Percentiles rank a stretch among this genome's conserved stretches.
Conservation (phyloP, 2,888 invertebrate species). For the Axea sp. region DNA sequence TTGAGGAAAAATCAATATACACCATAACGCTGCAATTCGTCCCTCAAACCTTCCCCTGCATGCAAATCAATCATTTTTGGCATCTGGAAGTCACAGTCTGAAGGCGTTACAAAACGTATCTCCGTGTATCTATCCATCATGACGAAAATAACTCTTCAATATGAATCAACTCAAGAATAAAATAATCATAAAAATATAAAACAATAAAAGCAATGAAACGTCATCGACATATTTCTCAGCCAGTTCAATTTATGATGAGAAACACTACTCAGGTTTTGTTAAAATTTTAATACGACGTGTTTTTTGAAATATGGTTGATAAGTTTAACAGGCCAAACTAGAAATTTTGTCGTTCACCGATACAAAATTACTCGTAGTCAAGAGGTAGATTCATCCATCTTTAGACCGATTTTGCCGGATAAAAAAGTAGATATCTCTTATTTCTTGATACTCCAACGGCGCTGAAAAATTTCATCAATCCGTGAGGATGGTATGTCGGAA, state of each 20-base stretch:
- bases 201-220: not conserved
- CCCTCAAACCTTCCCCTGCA: not conserved
- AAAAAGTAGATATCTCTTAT: no score
- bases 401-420: no score
- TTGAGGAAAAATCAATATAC: conserved; percentile 18
- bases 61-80: conserved; percentile 30
- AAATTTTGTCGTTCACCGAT: no score
- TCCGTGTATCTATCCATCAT: conserved; percentile 19
- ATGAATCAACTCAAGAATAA: conserved; percentile 12
- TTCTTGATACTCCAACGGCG: no score
- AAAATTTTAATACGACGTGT: conserved; percentile 16
- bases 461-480: no score
- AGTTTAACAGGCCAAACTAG: no score
- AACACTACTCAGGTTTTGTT: conserved; percentile 1
- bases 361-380: no score
- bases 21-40: conserved; percentile 10
- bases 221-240: not conserved
- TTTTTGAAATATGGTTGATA: no score
- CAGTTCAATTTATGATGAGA: not conserved
- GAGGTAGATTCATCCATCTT: no score
- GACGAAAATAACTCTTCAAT: conserved; percentile 13
- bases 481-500: no score
- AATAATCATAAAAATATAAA: conserved; percentile 21
- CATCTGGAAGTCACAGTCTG: conserved; percentile 14
- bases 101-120: conserved; percentile 28